Evolutionary conservation across 1,140 invertebrate genomes (phyloP).

Genomic region (Diuraphis noxia): DNA sequence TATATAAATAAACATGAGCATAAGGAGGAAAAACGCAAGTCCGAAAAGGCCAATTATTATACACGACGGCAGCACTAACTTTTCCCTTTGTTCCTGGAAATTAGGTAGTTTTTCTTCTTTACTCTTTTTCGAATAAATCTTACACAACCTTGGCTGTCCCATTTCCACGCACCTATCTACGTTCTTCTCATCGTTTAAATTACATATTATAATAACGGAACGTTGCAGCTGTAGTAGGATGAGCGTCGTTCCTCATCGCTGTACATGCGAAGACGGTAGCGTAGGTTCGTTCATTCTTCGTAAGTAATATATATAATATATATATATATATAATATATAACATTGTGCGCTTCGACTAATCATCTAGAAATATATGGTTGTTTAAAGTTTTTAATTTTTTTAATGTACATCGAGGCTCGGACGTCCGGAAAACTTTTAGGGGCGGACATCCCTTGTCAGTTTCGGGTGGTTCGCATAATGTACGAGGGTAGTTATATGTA

Average conservation of each 20-base stretch:
- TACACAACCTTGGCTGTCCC: not conserved
- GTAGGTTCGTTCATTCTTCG: no score
- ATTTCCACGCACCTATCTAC: not conserved
- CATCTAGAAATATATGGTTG: conserved; percentile 23
- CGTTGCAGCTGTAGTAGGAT: not conserved
- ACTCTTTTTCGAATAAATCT: conserved; percentile 42
- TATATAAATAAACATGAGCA: not conserved
- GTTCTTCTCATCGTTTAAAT: not conserved
- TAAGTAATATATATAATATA: no score
- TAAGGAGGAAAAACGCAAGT: not conserved
- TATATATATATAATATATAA: not conserved
- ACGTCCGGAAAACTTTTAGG: conserved; percentile 10
- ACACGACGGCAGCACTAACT: conserved; percentile 6
- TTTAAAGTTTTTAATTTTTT: conserved; percentile 22
- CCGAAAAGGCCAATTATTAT: conserved; percentile 49
- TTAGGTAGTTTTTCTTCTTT: conserved; percentile 21
- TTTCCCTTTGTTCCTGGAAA: conserved; percentile 27
- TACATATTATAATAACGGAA: not conserved
- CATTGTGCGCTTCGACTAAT: not conserved
- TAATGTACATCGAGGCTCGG: not conserved
- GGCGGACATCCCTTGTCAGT: not conserved
- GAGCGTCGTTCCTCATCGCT: not conserved
- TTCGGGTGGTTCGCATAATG: not conserved
- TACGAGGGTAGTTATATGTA: not conserved
- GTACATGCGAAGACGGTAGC: not conserved